Percentiles rank a stretch among this genome's conserved stretches.
Conservation (phyloP, 2,113 vertebrate species). For the Garra rufa region DNA sequence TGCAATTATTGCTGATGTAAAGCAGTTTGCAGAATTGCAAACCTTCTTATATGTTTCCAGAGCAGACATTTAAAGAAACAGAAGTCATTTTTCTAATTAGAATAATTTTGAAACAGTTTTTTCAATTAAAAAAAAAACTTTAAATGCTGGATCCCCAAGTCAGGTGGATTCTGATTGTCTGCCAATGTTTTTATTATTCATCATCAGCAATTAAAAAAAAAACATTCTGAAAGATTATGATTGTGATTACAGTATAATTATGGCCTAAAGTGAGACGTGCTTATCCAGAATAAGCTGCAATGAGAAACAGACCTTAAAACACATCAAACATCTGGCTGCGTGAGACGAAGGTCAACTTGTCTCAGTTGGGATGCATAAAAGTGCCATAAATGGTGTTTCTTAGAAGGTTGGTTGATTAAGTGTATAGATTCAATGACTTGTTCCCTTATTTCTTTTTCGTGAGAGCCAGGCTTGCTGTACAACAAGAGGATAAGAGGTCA, state of each 20-base stretch:
- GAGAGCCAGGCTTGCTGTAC: background rate
- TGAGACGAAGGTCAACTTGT: background rate
- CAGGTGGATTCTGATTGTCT: no score
- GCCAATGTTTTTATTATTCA: no score
- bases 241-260: background rate
- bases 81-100: background rate
- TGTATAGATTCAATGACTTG: conserved; percentile 5
- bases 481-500: background rate
- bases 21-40: no score
- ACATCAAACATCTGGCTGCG: background rate
- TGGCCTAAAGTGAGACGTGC: background rate
- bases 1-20: no score
- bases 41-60: no score
- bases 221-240: no score
- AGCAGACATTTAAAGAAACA: no score
- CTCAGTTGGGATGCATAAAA: background rate
- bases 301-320: background rate
- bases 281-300: background rate
- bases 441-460: conserved; percentile 1
- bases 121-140: background rate
- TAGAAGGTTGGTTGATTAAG: background rate
- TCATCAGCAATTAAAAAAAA: no score
- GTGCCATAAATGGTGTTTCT: background rate
- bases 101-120: background rate
- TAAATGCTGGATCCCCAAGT: no score